A percentile compares a stretch with the other conserved stretches of the same genome.
phyloP scores from a whole-genome alignment of 2,797 vertebrate species.

The Melanotaenia boesemani region DNA sequence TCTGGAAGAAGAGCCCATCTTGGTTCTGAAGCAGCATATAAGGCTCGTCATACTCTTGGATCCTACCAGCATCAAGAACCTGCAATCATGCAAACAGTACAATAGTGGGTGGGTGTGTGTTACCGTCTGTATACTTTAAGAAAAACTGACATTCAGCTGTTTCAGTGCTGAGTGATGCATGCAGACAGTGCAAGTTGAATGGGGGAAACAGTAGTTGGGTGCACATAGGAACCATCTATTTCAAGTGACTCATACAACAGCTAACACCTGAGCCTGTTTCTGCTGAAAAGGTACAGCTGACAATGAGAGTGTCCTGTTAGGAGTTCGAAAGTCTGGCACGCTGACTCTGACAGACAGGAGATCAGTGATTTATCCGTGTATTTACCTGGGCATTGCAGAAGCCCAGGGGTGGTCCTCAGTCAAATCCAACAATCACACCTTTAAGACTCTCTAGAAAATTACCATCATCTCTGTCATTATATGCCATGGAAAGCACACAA shows the following conservation, averaged over 20 bases:
- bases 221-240: slow-evolving; percentile 76
- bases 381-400: slow-evolving; percentile 72
- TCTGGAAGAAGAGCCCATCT: slow-evolving; percentile 91
- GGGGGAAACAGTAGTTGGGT: slow-evolving; percentile 71
- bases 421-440: slow-evolving; percentile 82
- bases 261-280: slow-evolving; percentile 71
- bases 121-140: slow-evolving; percentile 69
- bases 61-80: slow-evolving; percentile 90
- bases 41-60: slow-evolving; percentile 92
- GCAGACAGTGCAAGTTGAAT: slow-evolving; percentile 67
- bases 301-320: slow-evolving; percentile 60
- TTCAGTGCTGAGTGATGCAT: slow-evolving; percentile 76
- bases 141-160: slow-evolving; percentile 80
- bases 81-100: slow-evolving; percentile 76
- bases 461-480: slow-evolving; percentile 76
- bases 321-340: slow-evolving; percentile 67
- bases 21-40: slow-evolving; percentile 92
- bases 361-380: slow-evolving; percentile 74
- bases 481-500: slow-evolving; percentile 68
- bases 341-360: slow-evolving; percentile 79
- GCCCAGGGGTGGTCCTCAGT: slow-evolving; percentile 79
- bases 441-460: slow-evolving; percentile 71
- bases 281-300: slow-evolving; percentile 44
- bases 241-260: slow-evolving; percentile 78
- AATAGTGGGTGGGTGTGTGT: slow-evolving; percentile 63